Conservation (phyloP, 2,797 vertebrate species). For the Odontamblyopus lacepedii region DNA sequence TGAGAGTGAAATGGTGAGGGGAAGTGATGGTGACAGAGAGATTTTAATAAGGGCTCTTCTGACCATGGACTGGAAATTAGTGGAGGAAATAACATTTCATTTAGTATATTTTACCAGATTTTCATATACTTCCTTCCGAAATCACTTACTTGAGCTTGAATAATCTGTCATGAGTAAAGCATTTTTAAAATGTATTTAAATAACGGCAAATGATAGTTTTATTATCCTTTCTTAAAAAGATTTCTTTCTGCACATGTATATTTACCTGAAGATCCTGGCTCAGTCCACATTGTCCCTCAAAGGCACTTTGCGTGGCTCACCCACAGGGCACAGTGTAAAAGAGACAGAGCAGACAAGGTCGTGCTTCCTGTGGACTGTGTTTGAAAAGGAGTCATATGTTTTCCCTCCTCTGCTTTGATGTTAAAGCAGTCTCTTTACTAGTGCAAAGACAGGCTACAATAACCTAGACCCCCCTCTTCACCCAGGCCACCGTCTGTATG, state of each 20-base stretch:
- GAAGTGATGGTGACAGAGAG: not conserved
- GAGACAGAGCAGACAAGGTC: conserved; percentile 65
- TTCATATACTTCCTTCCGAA: not conserved
- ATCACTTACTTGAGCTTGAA: not conserved
- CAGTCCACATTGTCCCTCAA: conserved; percentile 17
- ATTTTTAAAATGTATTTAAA: not conserved
- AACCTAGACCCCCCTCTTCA: conserved; percentile 46
- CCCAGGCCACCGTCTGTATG: conserved; percentile 35
- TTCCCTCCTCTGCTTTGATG: conserved; percentile 71
- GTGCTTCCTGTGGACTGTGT: conserved; percentile 65
- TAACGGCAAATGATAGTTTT: not conserved
- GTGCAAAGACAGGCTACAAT: conserved; percentile 63
- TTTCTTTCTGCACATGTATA: not conserved
- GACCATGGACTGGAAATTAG: not conserved
- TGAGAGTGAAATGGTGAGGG: not conserved
- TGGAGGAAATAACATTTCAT: not conserved
- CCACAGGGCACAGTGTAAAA: conserved; percentile 60
- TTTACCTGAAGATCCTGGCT: conserved; percentile 26
- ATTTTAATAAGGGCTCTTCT: not conserved
- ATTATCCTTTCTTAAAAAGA: conserved; percentile 8
- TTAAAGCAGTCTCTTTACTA: conserved; percentile 69
- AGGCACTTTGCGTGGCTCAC: conserved; percentile 36
- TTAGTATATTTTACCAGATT: not conserved
- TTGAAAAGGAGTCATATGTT: conserved; percentile 70
- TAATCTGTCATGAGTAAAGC: not conserved